Percentiles rank a stretch among this genome's conserved stretches.
Evolutionary conservation across 2,888 invertebrate genomes (phyloP).

Genomic region (Colostygia pectinataria): DNA sequence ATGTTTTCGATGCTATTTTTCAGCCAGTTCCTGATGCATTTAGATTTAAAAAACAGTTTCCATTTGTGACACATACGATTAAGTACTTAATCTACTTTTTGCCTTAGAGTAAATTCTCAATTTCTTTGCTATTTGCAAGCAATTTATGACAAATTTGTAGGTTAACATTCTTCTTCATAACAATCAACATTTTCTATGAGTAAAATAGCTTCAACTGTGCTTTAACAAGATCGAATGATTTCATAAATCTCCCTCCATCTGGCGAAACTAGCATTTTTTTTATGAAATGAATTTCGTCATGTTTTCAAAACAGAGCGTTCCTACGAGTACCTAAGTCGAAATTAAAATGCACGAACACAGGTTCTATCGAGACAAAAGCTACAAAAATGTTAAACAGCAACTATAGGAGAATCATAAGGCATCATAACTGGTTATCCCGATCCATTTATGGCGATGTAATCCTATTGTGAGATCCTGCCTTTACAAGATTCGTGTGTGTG

Average conservation of each 20-base stretch:
- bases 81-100: no score
- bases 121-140: no score
- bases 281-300: conserved; percentile 27
- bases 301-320: conserved; percentile 29
- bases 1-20: background rate
- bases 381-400: conserved; percentile 66
- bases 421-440: conserved; percentile 75
- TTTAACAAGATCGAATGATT: conserved; percentile 31
- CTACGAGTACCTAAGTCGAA: conserved; percentile 60
- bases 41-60: no score
- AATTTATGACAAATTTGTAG: no score
- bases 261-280: conserved; percentile 6
- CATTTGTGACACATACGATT: no score
- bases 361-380: conserved; percentile 71
- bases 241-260: conserved; percentile 30
- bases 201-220: no score
- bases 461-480: conserved; percentile 66
- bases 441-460: conserved; percentile 76
- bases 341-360: conserved; percentile 79
- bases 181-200: no score
- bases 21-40: background rate
- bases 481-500: conserved; percentile 36
- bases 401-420: conserved; percentile 70
- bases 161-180: no score
- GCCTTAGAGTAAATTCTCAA: no score